Conservation (phyloP, 2,797 vertebrate genomes). For the Knipowitschia caucasica region DNA sequence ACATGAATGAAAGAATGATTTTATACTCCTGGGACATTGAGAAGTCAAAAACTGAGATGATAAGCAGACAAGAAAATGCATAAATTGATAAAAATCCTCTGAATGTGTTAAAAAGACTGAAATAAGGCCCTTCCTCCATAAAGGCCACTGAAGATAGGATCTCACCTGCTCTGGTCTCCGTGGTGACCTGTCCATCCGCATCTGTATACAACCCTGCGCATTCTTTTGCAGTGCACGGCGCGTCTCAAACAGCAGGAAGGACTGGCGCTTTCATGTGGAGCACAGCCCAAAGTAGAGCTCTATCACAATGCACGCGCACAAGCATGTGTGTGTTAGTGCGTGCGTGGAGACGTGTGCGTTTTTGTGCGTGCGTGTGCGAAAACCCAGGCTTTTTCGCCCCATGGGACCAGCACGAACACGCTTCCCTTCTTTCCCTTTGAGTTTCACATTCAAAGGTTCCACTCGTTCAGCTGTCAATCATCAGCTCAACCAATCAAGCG, state of each 20-base stretch:
- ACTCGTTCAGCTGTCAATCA: constrained; percentile 77
- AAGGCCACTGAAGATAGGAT: constrained; percentile 41
- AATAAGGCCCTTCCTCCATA: constrained; percentile 31
- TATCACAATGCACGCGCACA: constrained; percentile 58
- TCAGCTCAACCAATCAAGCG: constrained; percentile 73
- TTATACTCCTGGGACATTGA: constrained; percentile 43
- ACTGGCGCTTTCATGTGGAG: constrained; percentile 71
- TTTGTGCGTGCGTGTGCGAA: constrained; percentile 52
- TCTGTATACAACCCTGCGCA: constrained; percentile 54
- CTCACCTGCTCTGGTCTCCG: constrained; percentile 59
- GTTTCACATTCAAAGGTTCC: constrained; percentile 78
- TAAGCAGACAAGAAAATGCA: constrained; percentile 12
- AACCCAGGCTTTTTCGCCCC: constrained; percentile 75
- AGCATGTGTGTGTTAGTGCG: constrained; percentile 22
- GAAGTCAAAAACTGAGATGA: constrained; percentile 19
- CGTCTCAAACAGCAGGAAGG: constrained; percentile 70
- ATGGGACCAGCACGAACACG: constrained; percentile 74
- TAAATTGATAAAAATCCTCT: constrained; percentile 13
- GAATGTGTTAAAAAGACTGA: constrained; percentile 16
- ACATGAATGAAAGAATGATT: constrained; percentile 59
- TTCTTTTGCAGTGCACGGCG: constrained; percentile 60
- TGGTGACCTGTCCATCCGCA: constrained; percentile 60
- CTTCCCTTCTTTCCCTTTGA: constrained; percentile 77
- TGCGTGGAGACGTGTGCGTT: constrained; percentile 8
- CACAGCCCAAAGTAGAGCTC: constrained; percentile 76